Percentiles rank a stretch among this genome's conserved stretches.
Conservation (phyloP, 2,888 invertebrate genomes). For the Apodemia duryi region DNA sequence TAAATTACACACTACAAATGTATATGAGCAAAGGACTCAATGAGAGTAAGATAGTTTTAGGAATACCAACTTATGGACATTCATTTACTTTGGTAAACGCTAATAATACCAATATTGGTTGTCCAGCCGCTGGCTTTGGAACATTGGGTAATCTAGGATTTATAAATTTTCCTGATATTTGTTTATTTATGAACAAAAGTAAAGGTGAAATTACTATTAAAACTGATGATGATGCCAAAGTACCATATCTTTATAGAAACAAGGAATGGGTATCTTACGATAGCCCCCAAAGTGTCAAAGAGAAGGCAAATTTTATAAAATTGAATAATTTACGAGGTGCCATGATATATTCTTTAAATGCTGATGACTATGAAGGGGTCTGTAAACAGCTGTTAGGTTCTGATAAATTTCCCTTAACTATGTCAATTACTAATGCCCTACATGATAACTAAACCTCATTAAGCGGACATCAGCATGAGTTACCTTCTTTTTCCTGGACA, state of each 20-base stretch:
- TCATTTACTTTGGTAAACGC: conserved; percentile 85
- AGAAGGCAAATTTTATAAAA: conserved; percentile 84
- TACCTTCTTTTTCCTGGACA: conserved; percentile 67
- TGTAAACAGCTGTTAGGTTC: conserved; percentile 56
- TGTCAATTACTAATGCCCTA: conserved; percentile 45
- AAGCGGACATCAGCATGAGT: conserved; percentile 7
- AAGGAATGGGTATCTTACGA: conserved; percentile 93
- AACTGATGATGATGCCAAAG: conserved; percentile 84
- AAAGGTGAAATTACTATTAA: conserved; percentile 61
- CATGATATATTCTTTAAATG: conserved; percentile 91
- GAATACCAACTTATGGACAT: conserved; percentile 93
- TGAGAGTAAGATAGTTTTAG: conserved; percentile 87
- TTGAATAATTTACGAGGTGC: conserved; percentile 85
- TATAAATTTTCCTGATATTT: conserved; percentile 84
- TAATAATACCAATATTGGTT: conserved; percentile 82
- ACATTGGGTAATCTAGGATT: conserved; percentile 84
- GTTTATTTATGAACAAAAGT: conserved; percentile 80
- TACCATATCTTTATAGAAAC: conserved; percentile 86
- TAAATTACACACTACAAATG: conserved; percentile 89
- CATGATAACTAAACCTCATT: conserved; percentile 6
- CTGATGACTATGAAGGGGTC: conserved; percentile 84
- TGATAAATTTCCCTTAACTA: conserved; percentile 40
- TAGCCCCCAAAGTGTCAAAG: conserved; percentile 82
- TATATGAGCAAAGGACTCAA: conserved; percentile 88
- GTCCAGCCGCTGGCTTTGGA: conserved; percentile 86